Evolutionary conservation across 2,113 vertebrate species (phyloP).

Genomic region (Coregonus clupeaformis): DNA sequence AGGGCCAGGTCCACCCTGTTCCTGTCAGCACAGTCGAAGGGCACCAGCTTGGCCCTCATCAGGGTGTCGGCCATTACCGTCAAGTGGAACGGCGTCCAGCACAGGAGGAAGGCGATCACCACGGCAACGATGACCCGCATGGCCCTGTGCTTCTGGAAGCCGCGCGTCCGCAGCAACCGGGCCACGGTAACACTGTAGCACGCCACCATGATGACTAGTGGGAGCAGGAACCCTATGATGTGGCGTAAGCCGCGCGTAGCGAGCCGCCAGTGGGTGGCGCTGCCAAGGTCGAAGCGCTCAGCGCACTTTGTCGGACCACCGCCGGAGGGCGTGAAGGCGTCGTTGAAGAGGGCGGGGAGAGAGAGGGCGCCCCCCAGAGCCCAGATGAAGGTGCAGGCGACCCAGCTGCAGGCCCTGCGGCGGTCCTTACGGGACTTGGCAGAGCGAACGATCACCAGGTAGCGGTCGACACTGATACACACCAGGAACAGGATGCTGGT

Average conservation of each 20-base stretch:
- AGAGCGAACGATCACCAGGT: constrained; percentile 63
- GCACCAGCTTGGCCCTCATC: constrained; percentile 44
- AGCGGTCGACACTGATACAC: constrained; percentile 74
- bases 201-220: constrained; percentile 64
- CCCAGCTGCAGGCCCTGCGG: constrained; percentile 30
- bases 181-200: constrained; percentile 72
- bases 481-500: constrained; percentile 74
- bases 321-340: fast-evolving
- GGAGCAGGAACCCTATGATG: constrained; percentile 70
- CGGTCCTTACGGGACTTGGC: constrained; percentile 2
- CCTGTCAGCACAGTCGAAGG: constrained; percentile 33
- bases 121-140: constrained; percentile 75
- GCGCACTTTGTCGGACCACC: constrained; percentile 3
- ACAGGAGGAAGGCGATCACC: constrained; percentile 70
- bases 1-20: constrained; percentile 41
- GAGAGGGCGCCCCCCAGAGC: constrained; percentile 46
- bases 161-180: constrained; percentile 62
- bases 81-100: constrained; percentile 73
- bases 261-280: constrained; percentile 22
- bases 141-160: constrained; percentile 74
- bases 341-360: constrained; percentile 56
- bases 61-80: constrained; percentile 61
- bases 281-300: constrained; percentile 38
- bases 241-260: constrained; percentile 53
- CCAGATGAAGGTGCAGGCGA: constrained; percentile 60